Conservation (phyloP, 2,113 vertebrate species). For the Asarcornis scutulata region DNA sequence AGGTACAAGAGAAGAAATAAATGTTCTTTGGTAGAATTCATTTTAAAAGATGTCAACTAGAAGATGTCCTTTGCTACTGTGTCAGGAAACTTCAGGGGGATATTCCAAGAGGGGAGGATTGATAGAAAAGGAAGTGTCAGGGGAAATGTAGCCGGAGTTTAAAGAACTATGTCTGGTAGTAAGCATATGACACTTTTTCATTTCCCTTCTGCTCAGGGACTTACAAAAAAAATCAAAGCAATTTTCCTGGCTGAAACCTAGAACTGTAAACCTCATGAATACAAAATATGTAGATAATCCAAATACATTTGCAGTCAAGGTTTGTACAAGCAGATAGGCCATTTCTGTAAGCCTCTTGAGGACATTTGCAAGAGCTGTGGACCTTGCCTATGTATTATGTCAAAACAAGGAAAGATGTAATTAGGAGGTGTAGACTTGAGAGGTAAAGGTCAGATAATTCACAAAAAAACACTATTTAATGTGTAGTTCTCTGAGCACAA, state of each 20-base stretch:
- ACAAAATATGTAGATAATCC: slow-evolving; percentile 8
- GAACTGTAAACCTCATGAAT: slow-evolving; percentile 48
- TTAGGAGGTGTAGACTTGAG: slow-evolving; percentile 25
- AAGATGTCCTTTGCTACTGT: slow-evolving; percentile 55
- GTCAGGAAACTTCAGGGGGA: slow-evolving; percentile 62
- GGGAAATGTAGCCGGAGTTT: slow-evolving; percentile 43
- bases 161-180: slow-evolving; percentile 32
- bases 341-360: background rate
- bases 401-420: slow-evolving; percentile 34
- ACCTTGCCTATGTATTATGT: slow-evolving; percentile 23
- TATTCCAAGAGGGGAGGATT: slow-evolving; percentile 14
- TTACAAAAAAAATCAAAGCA: slow-evolving; percentile 3
- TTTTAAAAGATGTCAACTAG: slow-evolving; percentile 42
- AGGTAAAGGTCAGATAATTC: slow-evolving; percentile 41
- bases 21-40: slow-evolving; percentile 43
- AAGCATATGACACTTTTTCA: slow-evolving; percentile 48
- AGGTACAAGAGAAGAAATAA: slow-evolving; percentile 20
- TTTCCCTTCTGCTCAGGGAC: slow-evolving; percentile 56
- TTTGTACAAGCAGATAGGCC: background rate
- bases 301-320: background rate
- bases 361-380: slow-evolving; percentile 18
- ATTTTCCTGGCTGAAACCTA: slow-evolving; percentile 22
- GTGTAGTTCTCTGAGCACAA: slow-evolving; percentile 2
- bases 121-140: slow-evolving; percentile 52
- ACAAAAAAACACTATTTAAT: slow-evolving; percentile 28